A percentile compares a stretch with the other conserved stretches of the same genome.
These are phyloP conservation scores for Pocillopora meandrina DNA, from an alignment of 92 coral and sea anemone genomes.

Conservation along the genomic window DNA sequence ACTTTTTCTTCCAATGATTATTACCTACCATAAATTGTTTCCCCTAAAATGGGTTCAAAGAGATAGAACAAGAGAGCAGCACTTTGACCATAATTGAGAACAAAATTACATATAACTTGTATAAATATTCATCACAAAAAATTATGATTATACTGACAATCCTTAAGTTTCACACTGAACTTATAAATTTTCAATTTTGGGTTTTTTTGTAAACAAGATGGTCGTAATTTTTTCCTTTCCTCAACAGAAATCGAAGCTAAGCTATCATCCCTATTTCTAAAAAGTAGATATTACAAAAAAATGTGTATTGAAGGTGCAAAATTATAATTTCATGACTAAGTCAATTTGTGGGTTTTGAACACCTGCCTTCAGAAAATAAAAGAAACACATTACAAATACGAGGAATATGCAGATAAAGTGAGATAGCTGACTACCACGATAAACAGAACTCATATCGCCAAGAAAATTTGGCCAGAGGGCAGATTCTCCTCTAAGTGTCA, in stretches of 20 bases:
- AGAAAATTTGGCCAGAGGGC: not conserved
- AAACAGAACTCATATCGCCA: conserved; percentile 9
- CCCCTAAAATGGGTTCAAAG: not conserved
- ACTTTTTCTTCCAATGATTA: not conserved
- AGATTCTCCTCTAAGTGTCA: not conserved
- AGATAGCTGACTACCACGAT: not conserved
- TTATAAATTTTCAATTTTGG: too few relatives aligned
- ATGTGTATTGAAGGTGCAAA: too few relatives aligned
- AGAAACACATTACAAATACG: not conserved
- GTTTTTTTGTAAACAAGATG: too few relatives aligned
- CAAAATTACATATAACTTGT: not conserved
- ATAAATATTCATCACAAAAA: not conserved
- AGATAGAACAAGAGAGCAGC: not conserved
- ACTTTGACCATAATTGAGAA: not conserved
- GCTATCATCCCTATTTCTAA: too few relatives aligned
- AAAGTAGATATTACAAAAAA: too few relatives aligned
- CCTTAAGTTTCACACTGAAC: too few relatives aligned
- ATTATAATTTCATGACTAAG: not conserved
- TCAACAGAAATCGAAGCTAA: too few relatives aligned
- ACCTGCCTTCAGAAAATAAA: not conserved
- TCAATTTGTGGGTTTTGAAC: not conserved
- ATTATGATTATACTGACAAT: too few relatives aligned
- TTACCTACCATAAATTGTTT: not conserved
- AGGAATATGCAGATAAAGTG: conserved; percentile 18
- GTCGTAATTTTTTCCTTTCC: too few relatives aligned